Base-by-base conservation (phyloP, 2,797 vertebrate genomes). In the Coregonus sp. region DNA sequence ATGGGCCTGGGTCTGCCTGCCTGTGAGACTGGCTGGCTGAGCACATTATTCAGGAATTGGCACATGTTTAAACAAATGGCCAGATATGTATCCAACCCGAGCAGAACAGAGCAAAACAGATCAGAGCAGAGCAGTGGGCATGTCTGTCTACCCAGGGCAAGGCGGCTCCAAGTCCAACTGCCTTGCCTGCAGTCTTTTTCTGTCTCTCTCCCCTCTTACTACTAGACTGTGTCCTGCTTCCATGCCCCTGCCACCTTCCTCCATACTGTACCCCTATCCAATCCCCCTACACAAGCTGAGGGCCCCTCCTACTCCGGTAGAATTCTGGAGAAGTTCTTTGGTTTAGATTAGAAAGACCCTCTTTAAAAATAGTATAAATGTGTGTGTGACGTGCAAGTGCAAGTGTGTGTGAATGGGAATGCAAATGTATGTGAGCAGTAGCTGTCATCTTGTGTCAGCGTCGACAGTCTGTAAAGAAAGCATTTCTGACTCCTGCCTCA, bases 11-110 rank as follows among this genome's bases (percentile, higher is more conserved):
- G 78, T 86, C 66, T 93, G 92, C 93, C 87, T 93, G 94, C 94
- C 87, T 95, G 94, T 95, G 93, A 94, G 93, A 92, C 90, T 93
- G 93, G 25, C 25, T 25, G 25, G 25, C 25, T 92, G 89, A n/a
- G 56, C 93, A 88, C 95, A 96, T 96, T 96, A 96, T 96, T 95
- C 95, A 96, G 95, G 95, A 95, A 97, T 94, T 95, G 92, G 93
- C 93, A 96, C 94, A 33, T 33, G 95, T 96, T 98, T 97, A 96
- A 97, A 96, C 96, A 95, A 95, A 94, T 90, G 83, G 73, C 73
- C 81, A 83, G 93, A 93, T 92, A 91, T 93, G 91, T 94, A 93
- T 91, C 92, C 92, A 95, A 89, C 86, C 90, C 35, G 9, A 47
- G 9, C 9, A 47, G 40, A 47, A 47, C 40, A 47, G 40, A 47